These are phyloP conservation scores for Micrasema longulum DNA, from an alignment of 1,140 invertebrate species.

Conservation along the genomic window DNA sequence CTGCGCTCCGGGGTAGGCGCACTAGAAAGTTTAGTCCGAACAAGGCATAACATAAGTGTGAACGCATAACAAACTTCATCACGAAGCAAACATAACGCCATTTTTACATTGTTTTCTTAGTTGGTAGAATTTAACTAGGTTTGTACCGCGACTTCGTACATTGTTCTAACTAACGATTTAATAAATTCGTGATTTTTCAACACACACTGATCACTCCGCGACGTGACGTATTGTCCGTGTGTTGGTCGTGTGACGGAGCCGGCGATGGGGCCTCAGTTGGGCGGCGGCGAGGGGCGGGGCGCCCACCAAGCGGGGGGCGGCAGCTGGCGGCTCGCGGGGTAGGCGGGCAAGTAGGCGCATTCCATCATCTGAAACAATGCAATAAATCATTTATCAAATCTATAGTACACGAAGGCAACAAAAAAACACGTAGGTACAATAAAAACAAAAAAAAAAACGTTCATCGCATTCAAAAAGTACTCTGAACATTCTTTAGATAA, in stretches of 20 bases:
- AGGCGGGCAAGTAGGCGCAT: conserved; percentile 53
- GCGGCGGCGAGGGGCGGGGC: conserved; percentile 21
- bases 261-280: conserved; percentile 13
- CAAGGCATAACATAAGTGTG: too few relatives aligned
- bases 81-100: conserved; percentile 28
- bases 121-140: conserved; percentile 33
- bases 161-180: conserved; percentile 26
- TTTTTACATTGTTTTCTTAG: conserved; percentile 36
- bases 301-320: conserved; percentile 49
- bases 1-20: too few relatives aligned
- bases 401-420: background rate
- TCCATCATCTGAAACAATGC: conserved; percentile 53
- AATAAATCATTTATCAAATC: background rate
- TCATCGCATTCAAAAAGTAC: background rate
- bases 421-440: background rate
- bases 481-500: background rate
- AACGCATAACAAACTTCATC: conserved; percentile 25
- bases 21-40: too few relatives aligned
- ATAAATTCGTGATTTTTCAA: conserved; percentile 29
- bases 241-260: background rate
- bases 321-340: conserved; percentile 31
- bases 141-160: conserved; percentile 12
- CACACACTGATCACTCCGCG: too few relatives aligned
- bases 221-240: conserved; percentile 1
- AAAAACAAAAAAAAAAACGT: background rate